A percentile compares a stretch with the other conserved stretches of the same genome.
phyloP scores from a whole-genome alignment of 2,888 invertebrate species.

The Phyllotreta striolata region DNA sequence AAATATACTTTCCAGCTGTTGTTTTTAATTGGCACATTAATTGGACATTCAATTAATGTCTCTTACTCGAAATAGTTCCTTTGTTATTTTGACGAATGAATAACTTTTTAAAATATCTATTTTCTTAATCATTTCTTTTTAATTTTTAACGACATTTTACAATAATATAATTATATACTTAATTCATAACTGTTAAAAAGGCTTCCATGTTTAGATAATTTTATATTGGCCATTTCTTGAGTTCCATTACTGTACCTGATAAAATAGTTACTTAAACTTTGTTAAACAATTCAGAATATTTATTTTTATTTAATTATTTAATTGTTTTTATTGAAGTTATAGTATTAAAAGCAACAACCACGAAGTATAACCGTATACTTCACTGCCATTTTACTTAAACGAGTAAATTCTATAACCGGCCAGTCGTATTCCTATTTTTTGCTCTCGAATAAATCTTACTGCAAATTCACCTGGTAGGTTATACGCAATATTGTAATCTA shows the following conservation, averaged over 20 bases:
- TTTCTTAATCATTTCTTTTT: neutral
- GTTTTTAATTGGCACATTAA: too few relatives aligned
- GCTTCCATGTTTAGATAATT: neutral
- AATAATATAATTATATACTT: too few relatives aligned
- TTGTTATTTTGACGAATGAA: too few relatives aligned
- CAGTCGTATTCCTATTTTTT: conserved; percentile 4
- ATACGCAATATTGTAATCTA: neutral
- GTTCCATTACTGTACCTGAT: conserved; percentile 50
- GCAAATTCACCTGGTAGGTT: conserved; percentile 2
- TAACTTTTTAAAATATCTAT: too few relatives aligned
- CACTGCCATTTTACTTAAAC: conserved; percentile 48
- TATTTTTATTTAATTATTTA: conserved; percentile 43
- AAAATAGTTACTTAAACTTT: conserved; percentile 46
- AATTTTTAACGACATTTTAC: conserved; percentile 8
- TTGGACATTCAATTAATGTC: too few relatives aligned
- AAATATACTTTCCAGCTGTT: too few relatives aligned
- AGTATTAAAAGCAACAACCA: conserved; percentile 27
- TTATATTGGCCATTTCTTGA: conserved; percentile 26
- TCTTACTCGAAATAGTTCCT: too few relatives aligned
- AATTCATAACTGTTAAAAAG: neutral
- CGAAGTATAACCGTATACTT: conserved; percentile 43
- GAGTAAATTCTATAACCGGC: conserved; percentile 12
- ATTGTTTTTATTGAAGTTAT: conserved; percentile 47
- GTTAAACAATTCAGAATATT: conserved; percentile 45
- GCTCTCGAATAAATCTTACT: conserved; percentile 1